Conservation (phyloP, 1,140 invertebrate genomes). For the Semibalanus balanoides region DNA sequence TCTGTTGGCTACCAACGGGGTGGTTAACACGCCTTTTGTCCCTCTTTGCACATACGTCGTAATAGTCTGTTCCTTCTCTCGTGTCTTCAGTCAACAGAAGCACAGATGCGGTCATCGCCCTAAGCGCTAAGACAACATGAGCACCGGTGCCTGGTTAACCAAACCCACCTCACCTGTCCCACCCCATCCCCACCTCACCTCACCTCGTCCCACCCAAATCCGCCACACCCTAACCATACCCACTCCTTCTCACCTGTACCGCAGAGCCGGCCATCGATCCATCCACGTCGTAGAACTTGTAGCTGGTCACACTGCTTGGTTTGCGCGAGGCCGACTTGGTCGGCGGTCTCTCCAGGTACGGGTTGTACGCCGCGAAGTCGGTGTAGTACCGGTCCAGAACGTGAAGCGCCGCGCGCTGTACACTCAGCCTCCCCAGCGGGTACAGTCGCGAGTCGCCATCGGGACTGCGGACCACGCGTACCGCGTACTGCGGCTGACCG, state of each 20-base stretch:
- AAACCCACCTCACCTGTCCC: too few species aligned
- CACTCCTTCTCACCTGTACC: constrained; percentile 8
- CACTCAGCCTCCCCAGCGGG: constrained; percentile 76
- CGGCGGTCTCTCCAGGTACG: constrained; percentile 79
- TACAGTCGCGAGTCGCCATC: constrained; percentile 64
- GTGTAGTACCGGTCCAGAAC: constrained; percentile 88
- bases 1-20: too few species aligned
- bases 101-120: too few species aligned
- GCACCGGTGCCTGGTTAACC: too few species aligned
- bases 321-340: constrained; percentile 46
- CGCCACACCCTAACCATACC: too few species aligned
- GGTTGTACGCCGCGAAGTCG: constrained; percentile 93
- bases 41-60: too few species aligned
- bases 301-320: constrained; percentile 38
- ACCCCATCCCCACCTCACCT: too few species aligned
- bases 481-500: constrained; percentile 70
- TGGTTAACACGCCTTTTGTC: too few species aligned
- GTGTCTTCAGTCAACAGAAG: too few species aligned
- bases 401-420: constrained; percentile 88
- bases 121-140: too few species aligned
- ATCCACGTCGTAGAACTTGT: constrained; percentile 96
- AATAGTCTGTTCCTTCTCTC: too few species aligned
- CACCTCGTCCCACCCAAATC: too few species aligned
- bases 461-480: constrained; percentile 82
- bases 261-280: constrained; percentile 30